Evolutionary conservation across 2,113 vertebrate genomes (phyloP).

Genomic region (Pteronura brasiliensis): DNA sequence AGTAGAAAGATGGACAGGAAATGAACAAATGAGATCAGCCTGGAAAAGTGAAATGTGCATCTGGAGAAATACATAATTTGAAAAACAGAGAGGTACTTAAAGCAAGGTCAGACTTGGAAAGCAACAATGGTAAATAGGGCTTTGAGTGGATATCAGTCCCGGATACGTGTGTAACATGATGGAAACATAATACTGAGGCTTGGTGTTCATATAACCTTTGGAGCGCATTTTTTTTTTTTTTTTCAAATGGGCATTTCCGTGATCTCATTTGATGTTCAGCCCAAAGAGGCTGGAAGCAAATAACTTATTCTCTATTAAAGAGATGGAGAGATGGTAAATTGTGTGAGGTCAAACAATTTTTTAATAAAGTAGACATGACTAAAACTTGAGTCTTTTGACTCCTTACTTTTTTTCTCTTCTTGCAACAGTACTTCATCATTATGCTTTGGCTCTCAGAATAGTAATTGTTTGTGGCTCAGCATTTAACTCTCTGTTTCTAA

Average conservation of each 20-base stretch:
- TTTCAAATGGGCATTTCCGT: background rate
- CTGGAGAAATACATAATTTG: conserved; percentile 66
- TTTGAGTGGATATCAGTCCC: background rate
- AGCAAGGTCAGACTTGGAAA: conserved; percentile 40
- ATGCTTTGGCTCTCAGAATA: background rate
- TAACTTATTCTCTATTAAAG: background rate
- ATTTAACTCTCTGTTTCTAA: background rate
- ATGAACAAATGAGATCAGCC: conserved; percentile 70
- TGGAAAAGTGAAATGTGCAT: conserved; percentile 45
- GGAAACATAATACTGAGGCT: background rate
- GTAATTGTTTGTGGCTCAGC: background rate
- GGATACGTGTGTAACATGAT: conserved; percentile 2
- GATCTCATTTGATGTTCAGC: conserved; percentile 12
- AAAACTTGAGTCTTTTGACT: background rate
- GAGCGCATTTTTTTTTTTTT: background rate
- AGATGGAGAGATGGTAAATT: background rate
- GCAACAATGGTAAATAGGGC: background rate
- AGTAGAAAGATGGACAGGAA: conserved; percentile 71
- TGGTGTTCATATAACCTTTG: background rate
- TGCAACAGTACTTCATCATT: background rate
- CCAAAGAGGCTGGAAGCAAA: background rate
- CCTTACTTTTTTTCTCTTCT: background rate
- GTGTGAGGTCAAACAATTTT: background rate
- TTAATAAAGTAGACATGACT: background rate
- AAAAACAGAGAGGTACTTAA: conserved; percentile 55